Evolutionary conservation across 2,888 invertebrate genomes (phyloP), one percentile per base, ranked within the genome.

Genomic region (Dorcus parallelipipedus): DNA sequence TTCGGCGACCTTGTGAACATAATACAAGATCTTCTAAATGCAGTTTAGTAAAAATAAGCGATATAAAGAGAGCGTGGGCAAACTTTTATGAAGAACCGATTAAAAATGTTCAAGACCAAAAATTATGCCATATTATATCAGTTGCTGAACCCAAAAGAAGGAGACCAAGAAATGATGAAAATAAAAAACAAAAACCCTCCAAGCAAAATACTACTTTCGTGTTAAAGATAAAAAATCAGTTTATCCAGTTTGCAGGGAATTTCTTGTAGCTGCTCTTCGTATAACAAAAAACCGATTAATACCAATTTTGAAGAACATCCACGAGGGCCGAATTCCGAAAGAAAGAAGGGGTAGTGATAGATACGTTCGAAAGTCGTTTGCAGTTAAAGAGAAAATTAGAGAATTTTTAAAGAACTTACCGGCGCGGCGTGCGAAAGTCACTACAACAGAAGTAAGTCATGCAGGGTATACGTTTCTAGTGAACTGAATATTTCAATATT

Each of bases 401-500:
- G 43, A 40, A 26, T 56, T 56, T 43, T 43, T 20, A 20, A 20
- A 20, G 20, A 20, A 56, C 38, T 42, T 51, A 38, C 51, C 50
- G 23, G 56, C 43, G n/a, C 50, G 23, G 56, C 43, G n/a, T 6
- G 42, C 20, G 50, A 56, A 51, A 56, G 43, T 33, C 56, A 56
- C 39, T 51, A 51, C 45, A 51, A 51, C 39, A 33, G 51, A 9
- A 56, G n/a, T 5, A 56, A 50, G 38, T 56, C 43, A 42, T 42
- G 56, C 17, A 50, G 51, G 10, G 45, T 50, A 38, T 56, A 56
- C 42, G 9, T 56, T 26, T 51, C 56, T 7, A 10, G 56, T 33
- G 56, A 43, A 42, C 10, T 56, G 20, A 56, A 49, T 47, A 41
- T 61, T n/a, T n/a, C 55, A 52, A 49, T 50, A 49, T 52, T 59